Conservation (phyloP, 2,797 vertebrate genomes). For the Vespertilio murinus region DNA sequence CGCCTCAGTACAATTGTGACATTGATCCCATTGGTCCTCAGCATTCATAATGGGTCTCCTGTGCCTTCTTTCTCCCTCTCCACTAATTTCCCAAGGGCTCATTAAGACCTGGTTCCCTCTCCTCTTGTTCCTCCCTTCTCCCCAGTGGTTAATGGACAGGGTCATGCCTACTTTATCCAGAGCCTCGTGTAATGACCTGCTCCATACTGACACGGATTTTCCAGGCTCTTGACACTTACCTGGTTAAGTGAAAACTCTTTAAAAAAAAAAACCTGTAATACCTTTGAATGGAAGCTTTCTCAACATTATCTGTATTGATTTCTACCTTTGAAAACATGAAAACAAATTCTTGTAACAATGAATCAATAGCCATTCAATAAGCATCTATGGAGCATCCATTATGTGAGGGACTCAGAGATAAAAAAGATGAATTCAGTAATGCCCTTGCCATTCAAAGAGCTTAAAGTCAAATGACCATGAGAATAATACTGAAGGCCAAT, state of each 20-base stretch:
- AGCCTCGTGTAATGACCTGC: background rate
- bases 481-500: background rate
- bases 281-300: slow-evolving; percentile 31
- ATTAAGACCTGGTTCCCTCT: background rate
- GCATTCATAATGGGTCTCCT: background rate
- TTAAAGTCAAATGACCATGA: background rate
- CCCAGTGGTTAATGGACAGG: background rate
- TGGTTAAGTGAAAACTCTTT: background rate
- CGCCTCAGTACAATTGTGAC: background rate
- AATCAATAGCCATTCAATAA: slow-evolving; percentile 28
- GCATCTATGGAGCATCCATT: background rate
- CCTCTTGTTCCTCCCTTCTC: background rate
- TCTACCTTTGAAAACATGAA: slow-evolving; percentile 12
- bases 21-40: background rate
- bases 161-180: background rate
- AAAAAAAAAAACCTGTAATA: slow-evolving; percentile 9
- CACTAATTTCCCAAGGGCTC: background rate
- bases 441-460: background rate
- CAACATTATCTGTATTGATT: background rate
- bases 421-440: background rate
- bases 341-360: background rate
- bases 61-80: background rate
- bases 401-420: background rate
- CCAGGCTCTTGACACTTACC: background rate
- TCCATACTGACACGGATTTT: slow-evolving; percentile 36